Evolutionary conservation across 53 echinoderm and acorn worm genomes (phyloP), one percentile per base, ranked within the genome.

Genomic region (Antedon mediterranea): DNA sequence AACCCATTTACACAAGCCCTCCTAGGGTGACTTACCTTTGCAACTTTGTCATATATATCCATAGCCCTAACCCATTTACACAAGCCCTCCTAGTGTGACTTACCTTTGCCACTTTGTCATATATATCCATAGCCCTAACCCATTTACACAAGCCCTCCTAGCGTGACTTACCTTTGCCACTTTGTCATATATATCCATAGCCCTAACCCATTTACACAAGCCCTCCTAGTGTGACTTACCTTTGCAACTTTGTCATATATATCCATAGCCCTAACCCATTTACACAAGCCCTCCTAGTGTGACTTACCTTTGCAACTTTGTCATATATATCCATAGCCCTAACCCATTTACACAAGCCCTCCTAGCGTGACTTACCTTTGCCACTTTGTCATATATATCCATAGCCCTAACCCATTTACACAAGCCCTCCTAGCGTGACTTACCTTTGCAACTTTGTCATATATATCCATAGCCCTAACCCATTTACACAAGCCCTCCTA

Each of bases 81-180:
- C n/a, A n/a, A n/a, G n/a, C n/a, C n/a, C 3, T 13, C 27, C 74
- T 43, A n/a, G n/a, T n/a, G n/a, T n/a, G n/a, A 77, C 82, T 79
- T 79, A 95, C 97, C 97, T 95, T 95, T 32, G 97, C 91, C 0
- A 95, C 97, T 79, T 86, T 89, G 78, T 95, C 97, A 31, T 95
- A 95, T 2, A 87, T 86, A 30, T 95, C 97, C 92, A 95, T 92
- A 70, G 97, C 97, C 43, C 89, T 76, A 30, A 95, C 97, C 97
- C 97, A 95, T 32, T 85, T 95, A n/a, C n/a, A n/a, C n/a, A n/a
- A n/a, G n/a, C n/a, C n/a, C 3, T 13, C 27, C 74, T 43, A n/a
- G n/a, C n/a, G n/a, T n/a, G n/a, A 77, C 82, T 79, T 79, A 95
- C 97, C 97, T 95, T 95, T 32, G 97, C 91, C 0, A 95, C 97